These are phyloP conservation scores for Gracilinanus agilis DNA, from an alignment of 2,113 vertebrate species.

Conservation along the genomic window DNA sequence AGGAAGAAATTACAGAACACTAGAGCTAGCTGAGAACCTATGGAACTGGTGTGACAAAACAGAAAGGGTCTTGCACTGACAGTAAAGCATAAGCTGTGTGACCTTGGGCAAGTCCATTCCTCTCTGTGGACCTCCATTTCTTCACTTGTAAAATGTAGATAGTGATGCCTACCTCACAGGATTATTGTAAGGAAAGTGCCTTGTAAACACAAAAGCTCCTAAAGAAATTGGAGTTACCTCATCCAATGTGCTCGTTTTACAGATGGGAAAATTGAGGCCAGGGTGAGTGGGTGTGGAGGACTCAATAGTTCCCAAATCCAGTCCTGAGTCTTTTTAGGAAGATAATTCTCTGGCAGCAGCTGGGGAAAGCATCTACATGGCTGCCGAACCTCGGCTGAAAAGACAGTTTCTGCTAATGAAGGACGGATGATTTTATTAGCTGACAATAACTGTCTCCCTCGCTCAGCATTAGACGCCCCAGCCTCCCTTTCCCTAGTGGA, in stretches of 20 bases:
- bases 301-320: not conserved
- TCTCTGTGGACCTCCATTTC: not conserved
- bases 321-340: not conserved
- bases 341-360: not conserved
- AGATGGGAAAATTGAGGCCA: not conserved
- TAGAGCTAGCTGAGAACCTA: not conserved
- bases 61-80: not conserved
- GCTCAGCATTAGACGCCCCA: not conserved
- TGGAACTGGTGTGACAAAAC: not conserved
- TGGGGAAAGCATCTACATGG: not conserved
- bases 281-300: not conserved
- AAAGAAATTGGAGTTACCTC: not conserved
- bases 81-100: not conserved
- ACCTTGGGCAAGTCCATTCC: not conserved
- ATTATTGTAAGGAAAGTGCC: not conserved
- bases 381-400: not conserved
- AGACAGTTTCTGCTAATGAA: not conserved
- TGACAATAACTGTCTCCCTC: not conserved
- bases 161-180: not conserved
- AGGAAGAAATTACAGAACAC: not conserved
- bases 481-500: not conserved
- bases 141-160: not conserved
- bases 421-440: not conserved
- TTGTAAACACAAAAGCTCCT: not conserved
- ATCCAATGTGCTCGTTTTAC: not conserved